Conservation (phyloP, 1,140 invertebrate species). For the Apis laboriosa region DNA sequence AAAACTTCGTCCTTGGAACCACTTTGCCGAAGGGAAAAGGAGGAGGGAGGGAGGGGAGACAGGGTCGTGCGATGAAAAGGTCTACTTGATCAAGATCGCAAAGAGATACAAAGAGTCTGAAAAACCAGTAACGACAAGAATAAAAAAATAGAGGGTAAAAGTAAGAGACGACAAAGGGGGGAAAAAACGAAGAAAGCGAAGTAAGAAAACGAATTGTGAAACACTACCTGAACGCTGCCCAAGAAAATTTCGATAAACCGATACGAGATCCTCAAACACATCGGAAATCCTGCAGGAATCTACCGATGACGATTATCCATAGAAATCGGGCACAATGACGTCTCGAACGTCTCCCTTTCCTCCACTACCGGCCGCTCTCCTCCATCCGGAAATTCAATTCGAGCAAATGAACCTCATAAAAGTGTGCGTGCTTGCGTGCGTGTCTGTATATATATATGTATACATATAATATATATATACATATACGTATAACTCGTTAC, state of each 20-base stretch:
- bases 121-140: background rate
- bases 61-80: background rate
- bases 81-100: background rate
- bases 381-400: background rate
- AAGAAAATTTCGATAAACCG: constrained; percentile 55
- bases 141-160: background rate
- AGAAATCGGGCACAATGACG: background rate
- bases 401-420: too few species aligned
- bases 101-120: background rate
- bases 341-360: background rate
- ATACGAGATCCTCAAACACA: constrained; percentile 52
- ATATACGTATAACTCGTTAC: too few species aligned
- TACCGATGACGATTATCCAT: constrained; percentile 15
- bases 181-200: background rate
- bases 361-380: background rate
- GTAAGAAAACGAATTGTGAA: background rate
- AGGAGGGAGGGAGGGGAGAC: background rate
- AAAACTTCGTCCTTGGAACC: background rate
- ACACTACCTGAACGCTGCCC: constrained; percentile 48
- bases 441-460: too few species aligned
- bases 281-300: constrained; percentile 18
- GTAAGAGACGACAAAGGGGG: too few species aligned
- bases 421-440: too few species aligned
- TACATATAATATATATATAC: too few species aligned
- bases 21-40: background rate